A percentile compares a stretch with the other conserved stretches of the same genome.
Conservation (phyloP, 2,888 invertebrate species). For the Meta bourneti region DNA sequence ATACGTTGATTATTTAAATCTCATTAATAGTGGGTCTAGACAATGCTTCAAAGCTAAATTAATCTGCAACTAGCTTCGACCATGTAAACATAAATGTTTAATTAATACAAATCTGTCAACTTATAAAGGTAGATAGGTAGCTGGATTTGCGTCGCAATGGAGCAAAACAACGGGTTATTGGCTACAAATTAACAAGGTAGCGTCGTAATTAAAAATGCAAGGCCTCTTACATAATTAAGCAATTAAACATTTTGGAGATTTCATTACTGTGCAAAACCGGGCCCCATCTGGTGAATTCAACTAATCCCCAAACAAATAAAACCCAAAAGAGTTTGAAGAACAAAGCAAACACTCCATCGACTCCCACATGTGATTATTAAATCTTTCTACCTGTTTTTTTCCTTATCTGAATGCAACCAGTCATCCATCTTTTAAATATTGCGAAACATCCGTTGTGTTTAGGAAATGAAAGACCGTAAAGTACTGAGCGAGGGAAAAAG, state of each 20-base stretch:
- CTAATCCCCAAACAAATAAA: neutral
- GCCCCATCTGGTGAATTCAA: neutral
- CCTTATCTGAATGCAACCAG: slow-evolving; percentile 2
- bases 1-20: too few relatives aligned
- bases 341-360: slow-evolving; percentile 32
- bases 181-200: neutral
- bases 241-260: neutral
- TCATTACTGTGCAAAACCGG: neutral
- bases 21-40: too few relatives aligned
- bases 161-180: too few relatives aligned
- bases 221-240: neutral
- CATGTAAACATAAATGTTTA: too few relatives aligned
- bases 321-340: neutral
- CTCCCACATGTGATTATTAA: neutral
- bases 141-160: too few relatives aligned
- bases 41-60: too few relatives aligned
- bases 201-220: neutral
- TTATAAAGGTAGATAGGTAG: too few relatives aligned
- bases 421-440: slow-evolving; percentile 19
- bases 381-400: neutral
- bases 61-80: too few relatives aligned
- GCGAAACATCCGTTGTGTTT: slow-evolving; percentile 42
- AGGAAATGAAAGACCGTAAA: slow-evolving; percentile 5
- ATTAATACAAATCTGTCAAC: too few relatives aligned
- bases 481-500: slow-evolving; percentile 11